These are phyloP conservation scores for Tiliqua scincoides DNA, from an alignment of 2,113 vertebrate species.

Conservation along the genomic window DNA sequence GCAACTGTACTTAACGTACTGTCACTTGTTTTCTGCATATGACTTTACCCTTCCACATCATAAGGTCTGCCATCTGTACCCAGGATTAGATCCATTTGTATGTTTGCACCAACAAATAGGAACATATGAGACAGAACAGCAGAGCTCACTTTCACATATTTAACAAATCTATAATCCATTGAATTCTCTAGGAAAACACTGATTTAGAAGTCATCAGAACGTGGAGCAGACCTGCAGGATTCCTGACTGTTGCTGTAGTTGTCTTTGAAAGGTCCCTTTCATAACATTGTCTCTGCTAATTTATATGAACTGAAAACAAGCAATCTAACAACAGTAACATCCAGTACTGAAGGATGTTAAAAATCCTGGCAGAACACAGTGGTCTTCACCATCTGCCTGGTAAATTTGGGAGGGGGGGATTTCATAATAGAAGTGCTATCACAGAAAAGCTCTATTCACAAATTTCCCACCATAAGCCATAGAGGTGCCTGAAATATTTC, in stretches of 20 bases:
- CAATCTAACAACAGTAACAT: too few species aligned
- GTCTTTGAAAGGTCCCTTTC: neutral
- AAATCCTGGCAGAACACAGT: too few species aligned
- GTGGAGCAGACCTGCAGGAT: neutral
- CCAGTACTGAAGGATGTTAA: too few species aligned
- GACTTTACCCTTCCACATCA: neutral
- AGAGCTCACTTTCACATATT: fast-evolving
- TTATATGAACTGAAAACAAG: neutral
- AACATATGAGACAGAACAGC: neutral
- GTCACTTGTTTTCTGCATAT: neutral
- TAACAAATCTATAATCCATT: neutral
- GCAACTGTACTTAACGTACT: neutral
- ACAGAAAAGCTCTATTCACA: too few species aligned
- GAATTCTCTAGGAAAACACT: neutral
- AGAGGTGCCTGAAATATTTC: too few species aligned
- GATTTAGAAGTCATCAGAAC: neutral
- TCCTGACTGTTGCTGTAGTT: neutral
- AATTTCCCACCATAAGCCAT: too few species aligned
- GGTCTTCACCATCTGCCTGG: too few species aligned
- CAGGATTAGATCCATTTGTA: neutral
- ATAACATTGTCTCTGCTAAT: neutral
- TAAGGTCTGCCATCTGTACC: neutral
- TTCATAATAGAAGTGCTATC: too few species aligned
- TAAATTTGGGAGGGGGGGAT: too few species aligned
- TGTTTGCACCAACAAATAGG: neutral